These are phyloP conservation scores for Gymnogyps californianus DNA, from an alignment of 2,113 vertebrate genomes.

Conservation along the genomic window DNA sequence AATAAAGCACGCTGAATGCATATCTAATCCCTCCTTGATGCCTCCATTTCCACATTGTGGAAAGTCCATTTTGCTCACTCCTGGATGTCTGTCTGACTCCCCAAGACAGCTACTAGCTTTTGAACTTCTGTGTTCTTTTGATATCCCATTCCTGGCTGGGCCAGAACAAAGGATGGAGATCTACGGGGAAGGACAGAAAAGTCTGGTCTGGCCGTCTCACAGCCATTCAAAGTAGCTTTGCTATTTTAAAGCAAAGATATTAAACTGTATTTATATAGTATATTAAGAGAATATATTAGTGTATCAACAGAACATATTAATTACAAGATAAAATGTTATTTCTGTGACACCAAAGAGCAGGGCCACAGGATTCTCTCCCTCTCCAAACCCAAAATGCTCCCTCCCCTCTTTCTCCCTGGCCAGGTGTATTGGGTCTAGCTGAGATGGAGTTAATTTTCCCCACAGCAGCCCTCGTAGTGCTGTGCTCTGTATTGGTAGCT, in stretches of 20 bases:
- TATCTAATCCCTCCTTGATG: not conserved
- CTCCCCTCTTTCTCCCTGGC: not conserved
- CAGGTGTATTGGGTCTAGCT: too few relatives aligned
- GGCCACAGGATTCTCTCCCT: not conserved
- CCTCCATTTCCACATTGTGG: not conserved
- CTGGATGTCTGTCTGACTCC: not conserved
- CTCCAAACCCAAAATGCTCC: not conserved
- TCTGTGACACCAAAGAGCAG: not conserved
- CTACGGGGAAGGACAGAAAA: not conserved
- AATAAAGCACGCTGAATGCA: not conserved
- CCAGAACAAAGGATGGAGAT: not conserved
- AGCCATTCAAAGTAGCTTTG: not conserved
- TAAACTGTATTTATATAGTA: not conserved
- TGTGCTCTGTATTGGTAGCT: too few relatives aligned
- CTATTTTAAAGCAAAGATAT: not conserved
- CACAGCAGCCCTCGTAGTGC: too few relatives aligned
- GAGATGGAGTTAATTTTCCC: too few relatives aligned
- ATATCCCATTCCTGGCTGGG: not conserved
- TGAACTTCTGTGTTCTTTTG: not conserved
- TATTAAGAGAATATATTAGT: not conserved
- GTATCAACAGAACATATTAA: not conserved
- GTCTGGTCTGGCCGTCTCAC: not conserved
- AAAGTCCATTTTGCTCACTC: not conserved
- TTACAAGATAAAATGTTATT: not conserved
- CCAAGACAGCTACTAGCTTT: not conserved